phyloP scores from a whole-genome alignment of 2,797 vertebrate species.

The Rhinichthys osculus region DNA sequence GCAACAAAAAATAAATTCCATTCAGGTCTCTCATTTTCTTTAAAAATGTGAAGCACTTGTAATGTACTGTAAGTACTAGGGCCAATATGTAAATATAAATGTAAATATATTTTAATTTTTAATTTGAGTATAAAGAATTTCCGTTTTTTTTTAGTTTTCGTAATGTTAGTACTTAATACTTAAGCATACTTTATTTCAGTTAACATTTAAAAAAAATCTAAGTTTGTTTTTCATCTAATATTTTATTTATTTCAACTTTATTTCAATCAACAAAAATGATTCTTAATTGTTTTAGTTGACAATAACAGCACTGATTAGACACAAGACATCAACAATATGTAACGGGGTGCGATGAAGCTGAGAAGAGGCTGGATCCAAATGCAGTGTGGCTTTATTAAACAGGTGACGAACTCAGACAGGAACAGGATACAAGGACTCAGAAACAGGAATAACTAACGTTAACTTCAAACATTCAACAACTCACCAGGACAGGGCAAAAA shows the following conservation, averaged over 20 bases:
- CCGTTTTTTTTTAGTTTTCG: neutral
- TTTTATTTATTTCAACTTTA: neutral
- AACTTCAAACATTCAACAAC: too few species aligned
- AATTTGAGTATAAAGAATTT: neutral
- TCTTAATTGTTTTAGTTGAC: neutral
- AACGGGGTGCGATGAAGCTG: too few species aligned
- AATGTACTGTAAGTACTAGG: neutral
- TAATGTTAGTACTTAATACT: too few species aligned
- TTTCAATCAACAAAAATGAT: neutral
- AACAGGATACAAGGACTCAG: too few species aligned
- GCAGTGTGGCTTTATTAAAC: too few species aligned
- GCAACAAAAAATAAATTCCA: neutral
- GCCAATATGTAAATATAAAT: neutral
- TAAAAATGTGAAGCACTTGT: neutral
- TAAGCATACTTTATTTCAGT: neutral
- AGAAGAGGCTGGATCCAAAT: too few species aligned
- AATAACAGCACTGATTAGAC: neutral
- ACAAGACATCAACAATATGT: neutral
- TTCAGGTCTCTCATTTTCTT: neutral
- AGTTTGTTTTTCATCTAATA: neutral
- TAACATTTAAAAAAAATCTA: too few species aligned
- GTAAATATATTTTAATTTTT: neutral
- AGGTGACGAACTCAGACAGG: too few species aligned
- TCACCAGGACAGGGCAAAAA: too few species aligned
- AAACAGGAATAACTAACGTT: too few species aligned